Conservation (phyloP, 2,888 invertebrate species). For the Altica lythri region DNA sequence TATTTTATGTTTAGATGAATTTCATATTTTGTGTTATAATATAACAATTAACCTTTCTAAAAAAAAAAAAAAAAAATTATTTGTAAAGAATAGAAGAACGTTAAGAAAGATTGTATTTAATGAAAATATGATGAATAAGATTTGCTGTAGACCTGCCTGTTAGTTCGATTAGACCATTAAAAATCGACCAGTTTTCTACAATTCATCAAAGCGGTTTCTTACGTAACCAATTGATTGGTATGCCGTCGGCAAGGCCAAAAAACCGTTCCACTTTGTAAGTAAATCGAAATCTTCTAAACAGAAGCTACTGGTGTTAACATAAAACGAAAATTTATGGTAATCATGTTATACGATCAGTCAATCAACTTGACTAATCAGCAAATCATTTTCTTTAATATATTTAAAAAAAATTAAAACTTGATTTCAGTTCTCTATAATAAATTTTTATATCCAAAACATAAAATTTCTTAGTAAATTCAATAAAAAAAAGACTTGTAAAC, state of each 20-base stretch:
- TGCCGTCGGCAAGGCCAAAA: slow-evolving; percentile 40
- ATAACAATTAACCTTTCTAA: no score
- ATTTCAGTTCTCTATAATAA: no score
- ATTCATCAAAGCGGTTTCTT: slow-evolving; percentile 34
- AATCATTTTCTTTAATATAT: no score
- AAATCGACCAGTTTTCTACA: slow-evolving; percentile 31
- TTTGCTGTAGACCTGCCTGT: background rate
- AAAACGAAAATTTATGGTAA: slow-evolving; percentile 13
- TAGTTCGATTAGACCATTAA: slow-evolving; percentile 26
- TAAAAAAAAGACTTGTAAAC: no score
- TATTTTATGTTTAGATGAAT: no score
- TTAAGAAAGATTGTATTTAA: no score
- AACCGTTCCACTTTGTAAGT: slow-evolving; percentile 40
- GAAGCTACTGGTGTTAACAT: slow-evolving; percentile 29
- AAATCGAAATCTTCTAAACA: slow-evolving; percentile 35
- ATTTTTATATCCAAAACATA: slow-evolving; percentile 1
- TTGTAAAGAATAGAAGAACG: no score
- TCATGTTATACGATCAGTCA: slow-evolving; percentile 18
- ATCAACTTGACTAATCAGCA: background rate
- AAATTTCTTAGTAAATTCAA: no score
- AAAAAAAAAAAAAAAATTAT: no score
- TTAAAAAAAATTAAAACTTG: no score
- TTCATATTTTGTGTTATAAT: no score
- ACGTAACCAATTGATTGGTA: slow-evolving; percentile 45
- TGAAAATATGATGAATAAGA: no score